phyloP scores from a whole-genome alignment of 2,888 invertebrate species.

The Loripinus fragilis region DNA sequence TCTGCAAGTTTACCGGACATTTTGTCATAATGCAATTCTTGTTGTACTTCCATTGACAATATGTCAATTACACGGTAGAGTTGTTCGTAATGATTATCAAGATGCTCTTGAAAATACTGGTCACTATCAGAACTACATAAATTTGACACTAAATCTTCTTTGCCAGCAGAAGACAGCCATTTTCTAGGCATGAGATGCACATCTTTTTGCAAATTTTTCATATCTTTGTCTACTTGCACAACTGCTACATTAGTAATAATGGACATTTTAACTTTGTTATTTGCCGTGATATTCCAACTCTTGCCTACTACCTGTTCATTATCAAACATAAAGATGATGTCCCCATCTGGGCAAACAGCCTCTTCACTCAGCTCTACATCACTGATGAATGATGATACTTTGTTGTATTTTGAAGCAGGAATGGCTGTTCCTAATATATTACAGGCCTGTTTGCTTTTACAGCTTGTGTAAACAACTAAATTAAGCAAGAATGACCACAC shows the following conservation, averaged over 20 bases:
- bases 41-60: not conserved
- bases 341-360: constrained; percentile 28
- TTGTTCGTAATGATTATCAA: not conserved
- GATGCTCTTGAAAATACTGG: not conserved
- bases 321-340: constrained; percentile 37
- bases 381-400: not conserved
- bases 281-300: constrained; percentile 25
- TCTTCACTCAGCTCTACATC: not conserved
- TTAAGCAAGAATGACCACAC: constrained; percentile 22
- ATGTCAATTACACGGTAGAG: not conserved
- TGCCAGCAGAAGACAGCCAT: not conserved
- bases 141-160: constrained; percentile 16
- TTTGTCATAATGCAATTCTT: not conserved
- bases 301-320: constrained; percentile 41
- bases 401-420: constrained; percentile 8
- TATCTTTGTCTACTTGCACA: too few species aligned
- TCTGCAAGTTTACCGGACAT: not conserved
- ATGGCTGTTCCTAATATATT: constrained; percentile 21
- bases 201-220: not conserved
- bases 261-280: constrained; percentile 36
- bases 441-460: constrained; percentile 23
- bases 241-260: constrained; percentile 37
- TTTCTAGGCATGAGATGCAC: not conserved
- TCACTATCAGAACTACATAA: not conserved
- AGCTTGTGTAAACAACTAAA: constrained; percentile 3